Percentiles rank a stretch among this genome's conserved stretches.
Evolutionary conservation across 2,888 invertebrate genomes (phyloP).

Genomic region (Pristionchus arcanus): DNA sequence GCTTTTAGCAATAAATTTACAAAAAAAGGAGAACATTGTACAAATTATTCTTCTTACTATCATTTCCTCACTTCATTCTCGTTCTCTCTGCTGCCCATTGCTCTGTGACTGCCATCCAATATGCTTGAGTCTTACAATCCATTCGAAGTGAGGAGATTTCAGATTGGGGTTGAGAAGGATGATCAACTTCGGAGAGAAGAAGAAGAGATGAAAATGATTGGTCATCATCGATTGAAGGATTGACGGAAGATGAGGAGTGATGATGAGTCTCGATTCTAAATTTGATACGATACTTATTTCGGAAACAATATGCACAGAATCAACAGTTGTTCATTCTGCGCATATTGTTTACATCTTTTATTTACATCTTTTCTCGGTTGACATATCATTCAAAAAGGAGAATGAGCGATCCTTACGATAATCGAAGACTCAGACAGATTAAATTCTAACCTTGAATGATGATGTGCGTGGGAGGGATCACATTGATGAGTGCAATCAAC

Average conservation of each 20-base stretch:
- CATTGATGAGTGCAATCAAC: conserved; percentile 3
- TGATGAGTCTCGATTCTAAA: not conserved
- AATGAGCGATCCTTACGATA: no score
- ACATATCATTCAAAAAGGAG: no score
- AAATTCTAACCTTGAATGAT: not conserved
- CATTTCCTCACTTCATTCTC: not conserved
- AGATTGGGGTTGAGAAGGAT: not conserved
- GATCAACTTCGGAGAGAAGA: not conserved
- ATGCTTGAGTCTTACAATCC: not conserved
- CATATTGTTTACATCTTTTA: no score
- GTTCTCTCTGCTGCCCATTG: not conserved
- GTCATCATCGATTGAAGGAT: not conserved
- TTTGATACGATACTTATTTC: not conserved
- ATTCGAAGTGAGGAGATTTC: not conserved
- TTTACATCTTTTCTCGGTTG: no score
- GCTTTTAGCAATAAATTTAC: not conserved
- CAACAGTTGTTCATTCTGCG: no score
- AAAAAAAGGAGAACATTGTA: not conserved
- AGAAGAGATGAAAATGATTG: not conserved
- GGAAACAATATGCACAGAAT: no score
- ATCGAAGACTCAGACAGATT: no score
- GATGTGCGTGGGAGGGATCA: not conserved
- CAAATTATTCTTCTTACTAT: not conserved
- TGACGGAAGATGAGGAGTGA: not conserved
- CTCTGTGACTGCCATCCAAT: conserved; percentile 5